A percentile compares a stretch with the other conserved stretches of the same genome.
Conservation (phyloP, 2,888 invertebrate genomes). For the Brenthis daphne region DNA sequence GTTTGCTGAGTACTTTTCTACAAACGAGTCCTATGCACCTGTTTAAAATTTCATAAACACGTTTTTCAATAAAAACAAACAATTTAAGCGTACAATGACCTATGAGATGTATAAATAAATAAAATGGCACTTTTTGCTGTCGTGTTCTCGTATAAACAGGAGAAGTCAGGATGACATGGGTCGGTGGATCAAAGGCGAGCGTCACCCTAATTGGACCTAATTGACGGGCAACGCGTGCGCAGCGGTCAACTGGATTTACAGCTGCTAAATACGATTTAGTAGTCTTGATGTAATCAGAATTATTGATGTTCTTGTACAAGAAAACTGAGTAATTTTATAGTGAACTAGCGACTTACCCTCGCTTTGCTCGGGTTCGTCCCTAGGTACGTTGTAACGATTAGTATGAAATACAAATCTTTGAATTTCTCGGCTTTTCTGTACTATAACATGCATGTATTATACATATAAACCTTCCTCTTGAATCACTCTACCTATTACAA, state of each 20-base stretch:
- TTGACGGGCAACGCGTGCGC: slow-evolving; percentile 64
- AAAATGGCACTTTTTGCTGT: background rate
- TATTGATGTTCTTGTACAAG: background rate
- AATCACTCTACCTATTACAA: too few relatives aligned
- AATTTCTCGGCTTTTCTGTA: too few relatives aligned
- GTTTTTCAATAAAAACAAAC: slow-evolving; percentile 10
- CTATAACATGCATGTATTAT: too few relatives aligned
- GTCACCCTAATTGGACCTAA: slow-evolving; percentile 67
- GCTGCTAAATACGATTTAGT: slow-evolving; percentile 47
- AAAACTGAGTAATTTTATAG: too few relatives aligned
- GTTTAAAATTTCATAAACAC: slow-evolving; percentile 1
- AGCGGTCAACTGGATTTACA: slow-evolving; percentile 67
- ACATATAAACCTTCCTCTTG: too few relatives aligned
- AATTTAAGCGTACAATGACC: slow-evolving; percentile 2
- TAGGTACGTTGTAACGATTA: too few relatives aligned
- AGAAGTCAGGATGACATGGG: slow-evolving; percentile 41
- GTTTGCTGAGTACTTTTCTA: slow-evolving; percentile 1
- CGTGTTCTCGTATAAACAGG: slow-evolving; percentile 8
- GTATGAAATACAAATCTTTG: too few relatives aligned
- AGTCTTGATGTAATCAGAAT: slow-evolving; percentile 23
- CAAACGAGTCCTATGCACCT: background rate
- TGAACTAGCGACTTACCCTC: too few relatives aligned
- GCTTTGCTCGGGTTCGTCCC: too few relatives aligned
- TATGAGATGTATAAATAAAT: slow-evolving; percentile 1
- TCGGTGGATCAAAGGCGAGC: slow-evolving; percentile 63